These are phyloP conservation scores for Cerastoderma edule DNA, from an alignment of 2,888 invertebrate genomes.

Conservation along the genomic window DNA sequence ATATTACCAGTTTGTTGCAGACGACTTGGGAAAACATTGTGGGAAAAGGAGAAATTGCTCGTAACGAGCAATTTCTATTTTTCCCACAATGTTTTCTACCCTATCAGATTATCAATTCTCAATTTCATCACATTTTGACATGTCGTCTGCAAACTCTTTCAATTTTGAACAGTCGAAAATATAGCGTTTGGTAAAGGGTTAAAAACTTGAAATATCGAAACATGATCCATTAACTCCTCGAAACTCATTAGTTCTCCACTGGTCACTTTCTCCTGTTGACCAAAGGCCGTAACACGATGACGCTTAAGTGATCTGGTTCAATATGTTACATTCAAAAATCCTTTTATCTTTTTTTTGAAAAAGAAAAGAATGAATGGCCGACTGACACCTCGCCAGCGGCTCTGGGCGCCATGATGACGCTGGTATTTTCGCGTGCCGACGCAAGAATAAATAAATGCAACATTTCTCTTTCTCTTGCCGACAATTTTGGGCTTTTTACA, in stretches of 20 bases:
- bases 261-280: conserved; percentile 1
- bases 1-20: too few relatives aligned
- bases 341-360: neutral
- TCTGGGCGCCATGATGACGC: conserved; percentile 51
- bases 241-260: conserved; percentile 4
- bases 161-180: too few relatives aligned
- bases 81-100: too few relatives aligned
- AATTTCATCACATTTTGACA: too few relatives aligned
- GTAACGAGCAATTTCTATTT: too few relatives aligned
- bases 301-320: conserved; percentile 30
- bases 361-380: neutral
- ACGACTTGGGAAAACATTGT: too few relatives aligned
- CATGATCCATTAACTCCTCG: conserved; percentile 1
- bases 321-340: conserved; percentile 39
- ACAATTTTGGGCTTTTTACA: neutral
- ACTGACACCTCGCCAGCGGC: conserved; percentile 8
- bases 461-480: conserved; percentile 35
- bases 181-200: neutral
- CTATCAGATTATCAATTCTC: neutral
- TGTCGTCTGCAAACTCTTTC: too few relatives aligned
- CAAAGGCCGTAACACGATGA: conserved; percentile 1
- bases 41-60: too few relatives aligned
- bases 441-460: conserved; percentile 40
- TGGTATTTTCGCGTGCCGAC: conserved; percentile 51
- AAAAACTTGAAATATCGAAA: conserved; percentile 7